These are phyloP conservation scores for Orthosia cruda DNA, from an alignment of 2,888 invertebrate species.

Conservation along the genomic window DNA sequence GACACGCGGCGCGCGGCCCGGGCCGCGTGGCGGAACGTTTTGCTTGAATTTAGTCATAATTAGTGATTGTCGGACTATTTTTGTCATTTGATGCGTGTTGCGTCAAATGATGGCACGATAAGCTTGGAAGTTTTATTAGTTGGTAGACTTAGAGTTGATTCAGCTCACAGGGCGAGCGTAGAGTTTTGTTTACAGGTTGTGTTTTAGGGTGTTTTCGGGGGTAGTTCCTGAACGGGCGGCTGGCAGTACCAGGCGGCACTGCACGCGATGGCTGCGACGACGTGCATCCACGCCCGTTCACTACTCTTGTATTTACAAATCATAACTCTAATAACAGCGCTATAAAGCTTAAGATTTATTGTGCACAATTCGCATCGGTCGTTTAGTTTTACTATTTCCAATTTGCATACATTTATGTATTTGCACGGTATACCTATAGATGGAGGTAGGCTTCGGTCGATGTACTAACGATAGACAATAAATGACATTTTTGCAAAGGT, in stretches of 20 bases:
- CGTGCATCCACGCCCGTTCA: conserved; percentile 81
- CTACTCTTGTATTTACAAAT: conserved; percentile 77
- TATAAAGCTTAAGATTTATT: conserved; percentile 80
- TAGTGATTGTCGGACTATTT: conserved; percentile 74
- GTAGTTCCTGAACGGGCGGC: conserved; percentile 85
- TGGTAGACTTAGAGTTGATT: conserved; percentile 69
- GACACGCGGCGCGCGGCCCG: conserved; percentile 52
- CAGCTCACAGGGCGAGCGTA: conserved; percentile 69
- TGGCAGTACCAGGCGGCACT: conserved; percentile 91
- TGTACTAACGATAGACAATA: conserved; percentile 50
- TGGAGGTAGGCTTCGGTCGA: conserved; percentile 43
- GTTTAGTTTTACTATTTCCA: conserved; percentile 76
- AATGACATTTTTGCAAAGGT: conserved; percentile 46
- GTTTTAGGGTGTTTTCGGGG: conserved; percentile 81
- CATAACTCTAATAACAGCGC: conserved; percentile 75
- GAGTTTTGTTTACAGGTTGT: conserved; percentile 84
- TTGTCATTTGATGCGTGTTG: conserved; percentile 67
- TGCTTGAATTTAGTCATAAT: conserved; percentile 71
- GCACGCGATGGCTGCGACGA: conserved; percentile 85
- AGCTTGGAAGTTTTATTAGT: conserved; percentile 75
- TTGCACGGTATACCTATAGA: conserved; percentile 45
- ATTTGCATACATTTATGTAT: conserved; percentile 72
- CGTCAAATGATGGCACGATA: conserved; percentile 73
- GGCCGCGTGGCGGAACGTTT: conserved; percentile 45
- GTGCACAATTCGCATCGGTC: conserved; percentile 69